A percentile compares a stretch with the other conserved stretches of the same genome.
Evolutionary conservation across 2,113 vertebrate species (phyloP).

Genomic region (Laticauda laticaudata): DNA sequence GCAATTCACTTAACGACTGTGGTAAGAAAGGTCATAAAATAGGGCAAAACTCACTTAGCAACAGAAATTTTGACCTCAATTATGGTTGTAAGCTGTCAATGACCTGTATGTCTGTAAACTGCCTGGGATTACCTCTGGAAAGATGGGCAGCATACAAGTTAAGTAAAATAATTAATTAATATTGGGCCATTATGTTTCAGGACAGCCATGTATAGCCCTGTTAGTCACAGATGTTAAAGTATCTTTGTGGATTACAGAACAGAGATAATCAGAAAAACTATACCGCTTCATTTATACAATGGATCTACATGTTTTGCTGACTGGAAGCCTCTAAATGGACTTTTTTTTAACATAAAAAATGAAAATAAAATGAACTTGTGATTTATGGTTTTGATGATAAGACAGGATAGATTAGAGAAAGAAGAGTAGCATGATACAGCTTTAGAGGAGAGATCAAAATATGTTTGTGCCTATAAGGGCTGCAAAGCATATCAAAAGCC

Average conservation of each 20-base stretch:
- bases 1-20: background rate
- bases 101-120: no score
- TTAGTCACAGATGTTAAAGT: background rate
- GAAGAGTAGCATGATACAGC: background rate
- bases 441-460: background rate
- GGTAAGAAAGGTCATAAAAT: background rate
- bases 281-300: background rate
- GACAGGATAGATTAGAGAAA: background rate
- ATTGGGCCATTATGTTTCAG: background rate
- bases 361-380: background rate
- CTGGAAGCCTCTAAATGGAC: background rate
- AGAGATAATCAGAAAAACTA: background rate
- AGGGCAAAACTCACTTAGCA: background rate
- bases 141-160: no score
- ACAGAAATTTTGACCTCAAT: background rate
- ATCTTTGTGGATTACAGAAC: background rate
- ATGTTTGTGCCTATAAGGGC: background rate
- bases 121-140: no score
- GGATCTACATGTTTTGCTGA: background rate
- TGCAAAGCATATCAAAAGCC: background rate
- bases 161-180: background rate
- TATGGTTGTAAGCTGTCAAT: no score
- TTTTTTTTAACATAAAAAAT: background rate
- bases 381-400: background rate
- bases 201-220: background rate